Evolutionary conservation across 2,888 invertebrate genomes (phyloP).

Genomic region (Dastarcus helophoroides): DNA sequence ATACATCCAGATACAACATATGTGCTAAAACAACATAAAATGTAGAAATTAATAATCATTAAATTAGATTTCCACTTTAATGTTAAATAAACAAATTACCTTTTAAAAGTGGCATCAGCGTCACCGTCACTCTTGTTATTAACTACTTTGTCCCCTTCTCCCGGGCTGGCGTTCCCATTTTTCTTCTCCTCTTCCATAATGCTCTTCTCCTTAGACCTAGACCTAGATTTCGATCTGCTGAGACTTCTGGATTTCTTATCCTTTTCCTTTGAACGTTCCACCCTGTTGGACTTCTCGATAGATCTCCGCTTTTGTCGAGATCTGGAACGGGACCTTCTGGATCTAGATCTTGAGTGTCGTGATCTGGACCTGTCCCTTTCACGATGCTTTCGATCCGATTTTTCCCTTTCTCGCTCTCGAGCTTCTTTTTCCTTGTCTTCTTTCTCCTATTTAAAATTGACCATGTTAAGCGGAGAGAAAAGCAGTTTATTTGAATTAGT

Average conservation of each 20-base stretch:
- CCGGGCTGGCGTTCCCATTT: constrained; percentile 32
- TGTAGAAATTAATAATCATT: too few relatives aligned
- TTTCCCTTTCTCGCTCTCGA: constrained; percentile 36
- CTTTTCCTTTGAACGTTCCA: constrained; percentile 14
- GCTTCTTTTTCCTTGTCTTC: constrained; percentile 38
- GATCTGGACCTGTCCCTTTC: constrained; percentile 24
- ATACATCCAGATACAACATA: too few relatives aligned
- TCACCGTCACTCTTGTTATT: constrained; percentile 25
- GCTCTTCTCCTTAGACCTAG: constrained; percentile 23
- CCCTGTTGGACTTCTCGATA: constrained; percentile 18
- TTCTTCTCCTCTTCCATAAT: constrained; percentile 27
- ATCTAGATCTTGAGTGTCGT: constrained; percentile 19
- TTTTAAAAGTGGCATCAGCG: constrained; percentile 7
- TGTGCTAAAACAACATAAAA: too few relatives aligned
- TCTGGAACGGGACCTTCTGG: constrained; percentile 20
- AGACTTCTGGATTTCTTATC: constrained; percentile 21
- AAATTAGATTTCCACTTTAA: too few relatives aligned
- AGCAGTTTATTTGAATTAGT: too few relatives aligned
- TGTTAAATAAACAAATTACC: constrained; percentile 3
- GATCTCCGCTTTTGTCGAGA: constrained; percentile 17
- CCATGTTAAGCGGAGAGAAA: too few relatives aligned
- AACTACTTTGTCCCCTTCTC: constrained; percentile 23
- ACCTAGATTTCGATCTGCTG: constrained; percentile 17
- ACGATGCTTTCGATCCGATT: constrained; percentile 28
- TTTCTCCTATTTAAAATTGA: too few relatives aligned